Evolutionary conservation across 2,888 invertebrate genomes (phyloP), one percentile per base, ranked within the genome.

Genomic region (Drosophila melanosoma): DNA sequence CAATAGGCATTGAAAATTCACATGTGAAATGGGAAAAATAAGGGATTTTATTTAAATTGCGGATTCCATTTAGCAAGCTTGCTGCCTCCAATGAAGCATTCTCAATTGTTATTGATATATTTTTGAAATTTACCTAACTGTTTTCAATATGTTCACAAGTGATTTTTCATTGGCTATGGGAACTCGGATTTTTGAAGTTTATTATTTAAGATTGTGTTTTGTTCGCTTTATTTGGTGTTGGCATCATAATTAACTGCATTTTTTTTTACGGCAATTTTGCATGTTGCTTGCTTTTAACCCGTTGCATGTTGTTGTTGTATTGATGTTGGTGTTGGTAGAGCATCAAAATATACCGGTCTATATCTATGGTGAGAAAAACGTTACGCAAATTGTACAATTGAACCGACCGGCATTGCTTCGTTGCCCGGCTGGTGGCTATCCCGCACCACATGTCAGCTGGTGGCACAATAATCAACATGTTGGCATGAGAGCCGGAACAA

Each of bases 361-460:
- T 72, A 96, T 97, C 80, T 94, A 96, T 79, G 96, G 96, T 69
- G 95, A 95, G 61, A 94, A 94, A 78, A 94, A 95, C 89, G 94
- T 95, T 23, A 94, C 94, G 67, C 94, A 96, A 77, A 94, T 95
- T 53, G 97, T 96, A 29, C 95, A 95, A 72, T 93, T 98, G 81
- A 96, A 96, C 79, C 94, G 95, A 35, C 96, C 96, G 35, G 94
- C 96, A 52, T 92, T 94, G 66, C 93, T 98, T 53, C 95, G 96
- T 86, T 98, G 98, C 93, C 96, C 96, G 84, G 97, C 97, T 40
- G 95, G 96, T 92, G 98, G 98, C 53, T 95, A 95, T 94, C 98
- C 98, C 0, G 93, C 94, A 71, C 98, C 98, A 0, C 93, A 94
- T 56, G 96, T 98, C 54, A 96, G 95, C 81, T 98, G 98, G 98